Evolutionary conservation across 2,797 vertebrate species (phyloP).

Genomic region (Ataeniobius toweri): DNA sequence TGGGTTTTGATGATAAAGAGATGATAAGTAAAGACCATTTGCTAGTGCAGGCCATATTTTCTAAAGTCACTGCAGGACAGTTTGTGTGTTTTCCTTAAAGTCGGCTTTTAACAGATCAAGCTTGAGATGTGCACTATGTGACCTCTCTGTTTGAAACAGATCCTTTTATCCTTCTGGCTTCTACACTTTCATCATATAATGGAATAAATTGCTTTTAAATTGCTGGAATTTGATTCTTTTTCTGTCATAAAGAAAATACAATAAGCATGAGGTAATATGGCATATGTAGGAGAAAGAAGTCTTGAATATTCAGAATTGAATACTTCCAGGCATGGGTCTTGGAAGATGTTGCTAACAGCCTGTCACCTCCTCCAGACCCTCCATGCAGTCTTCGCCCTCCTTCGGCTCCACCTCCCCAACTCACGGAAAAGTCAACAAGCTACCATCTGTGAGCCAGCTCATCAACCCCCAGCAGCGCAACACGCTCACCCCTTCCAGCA

Average conservation of each 20-base stretch:
- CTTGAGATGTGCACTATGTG: slow-evolving; percentile 51
- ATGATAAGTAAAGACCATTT: slow-evolving; percentile 52
- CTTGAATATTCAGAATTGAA: background rate
- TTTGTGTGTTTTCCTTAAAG: slow-evolving; percentile 67
- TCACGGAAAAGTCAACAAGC: slow-evolving; percentile 95
- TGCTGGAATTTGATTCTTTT: slow-evolving; percentile 55
- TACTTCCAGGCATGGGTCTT: slow-evolving; percentile 1
- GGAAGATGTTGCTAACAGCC: slow-evolving; percentile 39
- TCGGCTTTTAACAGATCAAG: slow-evolving; percentile 46
- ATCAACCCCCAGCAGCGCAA: slow-evolving; percentile 99
- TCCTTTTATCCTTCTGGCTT: slow-evolving; percentile 57
- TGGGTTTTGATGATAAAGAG: slow-evolving; percentile 32
- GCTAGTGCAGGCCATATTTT: slow-evolving; percentile 86
- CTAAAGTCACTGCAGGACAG: slow-evolving; percentile 85
- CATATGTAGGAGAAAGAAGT: no score
- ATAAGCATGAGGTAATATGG: background rate
- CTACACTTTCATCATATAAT: slow-evolving; percentile 67
- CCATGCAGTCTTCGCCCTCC: slow-evolving; percentile 87
- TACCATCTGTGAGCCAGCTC: slow-evolving; percentile 98
- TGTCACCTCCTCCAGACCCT: slow-evolving; percentile 82
- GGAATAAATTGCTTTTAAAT: slow-evolving; percentile 75
- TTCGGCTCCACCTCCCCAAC: slow-evolving; percentile 92
- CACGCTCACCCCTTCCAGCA: slow-evolving; percentile 91
- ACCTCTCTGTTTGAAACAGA: slow-evolving; percentile 75
- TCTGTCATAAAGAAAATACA: background rate